Base-by-base conservation (phyloP, 2,888 invertebrate species). In the Tridacna crocea region DNA sequence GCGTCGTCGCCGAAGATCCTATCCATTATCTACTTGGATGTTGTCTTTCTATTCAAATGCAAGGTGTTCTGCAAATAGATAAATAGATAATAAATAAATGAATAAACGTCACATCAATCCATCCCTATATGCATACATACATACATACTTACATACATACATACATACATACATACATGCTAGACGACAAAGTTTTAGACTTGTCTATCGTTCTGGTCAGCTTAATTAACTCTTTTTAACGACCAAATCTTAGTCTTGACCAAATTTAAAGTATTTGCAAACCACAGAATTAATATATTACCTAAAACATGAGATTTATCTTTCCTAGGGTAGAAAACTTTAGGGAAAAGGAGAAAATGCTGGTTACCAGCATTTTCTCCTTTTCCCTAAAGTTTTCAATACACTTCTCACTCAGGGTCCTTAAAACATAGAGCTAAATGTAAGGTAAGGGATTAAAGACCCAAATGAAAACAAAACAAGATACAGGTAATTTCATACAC, bases 11-110 rank as follows among this genome's bases (percentile, higher is more conserved):
- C 74, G 47, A 61, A 74, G 22, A 74, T 61, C 0, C 27, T 22
- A 24, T 74, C 74, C 74, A 74, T 74, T 61, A 17, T 58, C 22
- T n/a, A 15, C n/a, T 47, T 24, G n/a, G 2, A n/a, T 61, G 22
- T 13, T 22, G 2, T 61, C n/a, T 19, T n/a, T 4, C 17, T 55
- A 17, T 10, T 17, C 10, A 55, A 6, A 10, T 17, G 10, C 17
- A 55, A 10, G 10, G 17, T 17, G 10, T 17, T 55, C 55, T 55
- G 55, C 55, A 55, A 19, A n/a, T 55, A 55, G 10, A 55, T n/a
- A 55, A 55, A 19, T 55, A 19, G 4, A 55, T n/a, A 17, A 55
- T 19, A 55, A 55, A 55, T 19, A 19, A 1, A 55, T 55, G 17
- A 55, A 55, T 19, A 19, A 55, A 55, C n/a, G n/a, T n/a, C n/a